phyloP scores from a whole-genome alignment of 1,140 invertebrate species.

The Galendromus occidentalis region DNA sequence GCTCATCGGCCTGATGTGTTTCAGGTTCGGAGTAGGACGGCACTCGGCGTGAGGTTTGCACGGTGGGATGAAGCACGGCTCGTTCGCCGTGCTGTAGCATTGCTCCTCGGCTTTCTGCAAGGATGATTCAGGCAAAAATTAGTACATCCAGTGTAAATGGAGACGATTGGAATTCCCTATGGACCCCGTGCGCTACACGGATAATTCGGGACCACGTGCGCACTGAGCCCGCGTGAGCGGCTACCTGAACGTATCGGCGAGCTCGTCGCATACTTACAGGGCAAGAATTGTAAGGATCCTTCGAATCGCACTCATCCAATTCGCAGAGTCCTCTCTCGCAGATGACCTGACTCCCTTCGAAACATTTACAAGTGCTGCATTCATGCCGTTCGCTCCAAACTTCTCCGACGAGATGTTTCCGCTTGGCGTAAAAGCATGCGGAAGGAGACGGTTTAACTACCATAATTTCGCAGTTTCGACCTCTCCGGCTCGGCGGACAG shows the following conservation, averaged over 20 bases:
- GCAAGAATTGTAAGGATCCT: neutral
- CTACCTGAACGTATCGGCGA: neutral
- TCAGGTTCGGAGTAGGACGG: neutral
- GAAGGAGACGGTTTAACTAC: neutral
- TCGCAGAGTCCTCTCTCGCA: neutral
- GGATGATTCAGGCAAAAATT: neutral
- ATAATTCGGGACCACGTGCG: neutral
- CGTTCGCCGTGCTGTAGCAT: neutral
- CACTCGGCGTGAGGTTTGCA: neutral
- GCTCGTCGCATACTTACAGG: neutral
- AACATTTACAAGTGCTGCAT: neutral
- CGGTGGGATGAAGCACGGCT: neutral
- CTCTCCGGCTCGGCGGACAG: slow-evolving; percentile 54
- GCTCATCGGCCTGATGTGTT: neutral
- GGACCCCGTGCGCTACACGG: neutral
- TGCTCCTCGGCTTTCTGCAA: neutral
- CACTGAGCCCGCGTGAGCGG: neutral
- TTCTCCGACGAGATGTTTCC: neutral
- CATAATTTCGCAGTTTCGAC: slow-evolving; percentile 24
- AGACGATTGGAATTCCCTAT: neutral
- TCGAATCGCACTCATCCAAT: neutral
- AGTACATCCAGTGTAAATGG: neutral
- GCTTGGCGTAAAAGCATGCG: neutral
- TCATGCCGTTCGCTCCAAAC: neutral
- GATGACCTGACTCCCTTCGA: neutral